phyloP scores from a whole-genome alignment of 1,140 invertebrate species.

The Drosophila arizonae region DNA sequence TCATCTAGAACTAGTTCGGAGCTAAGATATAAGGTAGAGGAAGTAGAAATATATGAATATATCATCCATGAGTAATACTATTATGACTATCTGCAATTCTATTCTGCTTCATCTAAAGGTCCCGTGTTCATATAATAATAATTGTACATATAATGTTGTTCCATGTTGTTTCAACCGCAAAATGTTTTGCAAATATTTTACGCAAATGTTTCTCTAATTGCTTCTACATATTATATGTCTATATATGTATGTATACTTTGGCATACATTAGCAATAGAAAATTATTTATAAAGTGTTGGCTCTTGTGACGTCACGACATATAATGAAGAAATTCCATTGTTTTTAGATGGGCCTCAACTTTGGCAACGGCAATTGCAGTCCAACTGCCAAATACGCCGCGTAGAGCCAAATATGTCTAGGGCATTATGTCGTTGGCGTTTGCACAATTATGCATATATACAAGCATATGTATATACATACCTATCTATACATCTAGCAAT shows the following conservation, averaged over 20 bases:
- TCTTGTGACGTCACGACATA: slow-evolving; percentile 9
- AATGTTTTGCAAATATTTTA: not conserved
- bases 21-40: too few relatives aligned
- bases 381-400: slow-evolving; percentile 7
- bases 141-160: too few relatives aligned
- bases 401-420: slow-evolving; percentile 7
- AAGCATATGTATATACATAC: slow-evolving; percentile 8
- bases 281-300: not conserved
- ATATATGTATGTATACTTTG: not conserved
- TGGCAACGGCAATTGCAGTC: slow-evolving; percentile 9
- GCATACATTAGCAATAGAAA: not conserved
- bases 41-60: too few relatives aligned
- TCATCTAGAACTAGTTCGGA: too few relatives aligned
- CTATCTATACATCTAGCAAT: slow-evolving; percentile 9
- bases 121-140: too few relatives aligned
- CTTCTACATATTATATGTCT: slow-evolving; percentile 2
- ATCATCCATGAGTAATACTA: too few relatives aligned
- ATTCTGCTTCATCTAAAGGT: too few relatives aligned
- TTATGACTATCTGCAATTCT: too few relatives aligned
- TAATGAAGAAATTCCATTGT: slow-evolving; percentile 14
- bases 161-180: too few relatives aligned
- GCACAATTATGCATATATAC: slow-evolving; percentile 9
- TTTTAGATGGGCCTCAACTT: not conserved
- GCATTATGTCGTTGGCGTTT: slow-evolving; percentile 8
- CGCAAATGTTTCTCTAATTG: slow-evolving; percentile 24